Evolutionary conservation across 2,888 invertebrate genomes (phyloP), one percentile per base, ranked within the genome.

Genomic region (Fissipunctia ypsillon): DNA sequence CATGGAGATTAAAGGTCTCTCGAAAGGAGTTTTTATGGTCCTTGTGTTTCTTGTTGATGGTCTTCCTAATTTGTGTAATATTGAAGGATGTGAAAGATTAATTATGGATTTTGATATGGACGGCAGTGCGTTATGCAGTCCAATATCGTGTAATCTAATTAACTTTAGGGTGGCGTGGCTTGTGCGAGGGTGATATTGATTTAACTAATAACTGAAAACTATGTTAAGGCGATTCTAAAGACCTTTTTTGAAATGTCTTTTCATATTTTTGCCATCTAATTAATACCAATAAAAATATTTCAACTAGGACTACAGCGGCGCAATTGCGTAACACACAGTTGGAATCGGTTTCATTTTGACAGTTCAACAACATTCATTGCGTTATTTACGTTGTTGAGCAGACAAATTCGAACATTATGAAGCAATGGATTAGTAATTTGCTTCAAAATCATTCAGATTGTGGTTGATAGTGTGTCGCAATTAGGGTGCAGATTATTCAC

Each of bases 1-100:
- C 70, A 52, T 69, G 59, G 66, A 56, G 66, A 69, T 74, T 77
- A 68, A 75, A 69, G 66, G 68, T 61, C 43, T 63, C 43, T 48
- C 38, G 52, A 69, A 48, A 61, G 59, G 14, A 64, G 19, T 76
- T 81, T 80, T 84, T 84, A 56, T 84, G 56, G 66, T 60, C 66
- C 56, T 63, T 59, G 57, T 56, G n/a, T 56, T 64, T 56, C 16
- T 54, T 70, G 43, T 28, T 14, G 12, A 31, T 56, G 56, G 65
- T 41, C 22, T 50, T 54, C 61, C 48, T 48, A 38, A 28, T n/a
- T 31, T 63, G 1, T 22, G 25, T 57, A 2, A 56, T 31, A 28
- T 28, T 41, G 7, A 43, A 54, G 38, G 7, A 14, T 52, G 38
- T 60, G 16, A 45, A 48, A 56, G 1, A 19, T 70, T 12, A 28